Base-by-base conservation (phyloP, 2,113 vertebrate species). In the Carassius gibelio region DNA sequence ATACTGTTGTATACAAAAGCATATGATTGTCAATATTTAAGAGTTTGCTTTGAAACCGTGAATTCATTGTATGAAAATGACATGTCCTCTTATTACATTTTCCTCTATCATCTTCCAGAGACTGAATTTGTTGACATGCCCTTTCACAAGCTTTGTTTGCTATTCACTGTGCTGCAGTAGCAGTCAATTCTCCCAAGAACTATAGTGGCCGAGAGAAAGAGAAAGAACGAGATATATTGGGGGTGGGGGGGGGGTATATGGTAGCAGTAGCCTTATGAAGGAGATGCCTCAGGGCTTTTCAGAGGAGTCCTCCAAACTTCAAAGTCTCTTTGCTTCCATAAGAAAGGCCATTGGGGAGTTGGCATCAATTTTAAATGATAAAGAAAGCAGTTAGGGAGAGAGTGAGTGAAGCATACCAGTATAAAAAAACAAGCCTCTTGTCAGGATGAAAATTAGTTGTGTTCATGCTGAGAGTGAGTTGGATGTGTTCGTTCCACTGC, bases 361-460 rank as follows among this genome's bases (percentile, higher is more conserved):
- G 78, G 86, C 90, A 92, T 93, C 89, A 91, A 93, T 93, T 92
- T 92, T 92, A 92, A 89, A 93, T 91, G 90, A 93, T 90, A 92
- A 89, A 91, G 81, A 89, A 66, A 87, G 84, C 86, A 84, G 71
- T 69, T 85, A 84, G 81, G 66, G 83, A 79, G 61, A 76, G 80
- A 61, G 61, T 36, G 89, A 84, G 84, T 85, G 83, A 87, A 88
- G 87, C 88, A 85, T 85, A 91, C 88, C 81, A 88, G 82, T 83
- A 86, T 83, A 84, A 88, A 88, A 30, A 86, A 74, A 76, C 77
- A 72, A 82, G 84, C 66, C 50, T 78, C 75, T 84, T 85, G 83
- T 89, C 66, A 83, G 59, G 80, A 90, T 83, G 77, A 84, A 61
- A 84, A 86, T 84, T 81, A 52, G 10, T 34, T 74, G 87, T 84